phyloP scores from a whole-genome alignment of 2,113 vertebrate genomes.

The Chlorodrepanis virens region DNA sequence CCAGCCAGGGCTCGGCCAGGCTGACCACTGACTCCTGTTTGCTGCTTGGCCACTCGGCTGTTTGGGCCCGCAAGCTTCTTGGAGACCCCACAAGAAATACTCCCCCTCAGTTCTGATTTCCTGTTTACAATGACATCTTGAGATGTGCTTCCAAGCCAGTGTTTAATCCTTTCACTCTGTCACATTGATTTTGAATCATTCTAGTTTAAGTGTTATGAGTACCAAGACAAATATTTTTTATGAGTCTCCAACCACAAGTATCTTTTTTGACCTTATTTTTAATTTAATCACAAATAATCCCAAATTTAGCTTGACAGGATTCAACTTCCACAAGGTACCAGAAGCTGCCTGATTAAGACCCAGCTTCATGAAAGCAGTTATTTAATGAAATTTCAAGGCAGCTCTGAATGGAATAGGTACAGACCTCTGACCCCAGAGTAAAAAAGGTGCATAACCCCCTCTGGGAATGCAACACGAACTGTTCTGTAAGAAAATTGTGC shows the following conservation, averaged over 20 bases:
- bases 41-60: neutral
- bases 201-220: slow-evolving; percentile 31
- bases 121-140: slow-evolving; percentile 58
- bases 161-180: slow-evolving; percentile 49
- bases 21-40: neutral
- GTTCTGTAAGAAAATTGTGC: neutral
- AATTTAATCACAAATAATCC: slow-evolving; percentile 40
- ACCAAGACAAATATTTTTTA: slow-evolving; percentile 62
- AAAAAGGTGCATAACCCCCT: neutral
- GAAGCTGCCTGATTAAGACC: neutral
- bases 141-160: slow-evolving; percentile 45
- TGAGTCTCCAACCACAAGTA: slow-evolving; percentile 50
- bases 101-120: slow-evolving; percentile 47
- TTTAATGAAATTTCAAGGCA: slow-evolving; percentile 5
- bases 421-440: neutral
- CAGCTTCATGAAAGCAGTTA: neutral
- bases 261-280: slow-evolving; percentile 47
- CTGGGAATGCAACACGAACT: neutral
- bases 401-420: neutral
- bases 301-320: neutral
- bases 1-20: neutral
- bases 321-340: neutral
- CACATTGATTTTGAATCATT: slow-evolving; percentile 61
- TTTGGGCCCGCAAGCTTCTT: neutral
- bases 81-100: slow-evolving; percentile 43